Percentiles rank a stretch among this genome's conserved stretches.
phyloP scores from a whole-genome alignment of 2,113 vertebrate genomes.

The Grammatotria lemairii region DNA sequence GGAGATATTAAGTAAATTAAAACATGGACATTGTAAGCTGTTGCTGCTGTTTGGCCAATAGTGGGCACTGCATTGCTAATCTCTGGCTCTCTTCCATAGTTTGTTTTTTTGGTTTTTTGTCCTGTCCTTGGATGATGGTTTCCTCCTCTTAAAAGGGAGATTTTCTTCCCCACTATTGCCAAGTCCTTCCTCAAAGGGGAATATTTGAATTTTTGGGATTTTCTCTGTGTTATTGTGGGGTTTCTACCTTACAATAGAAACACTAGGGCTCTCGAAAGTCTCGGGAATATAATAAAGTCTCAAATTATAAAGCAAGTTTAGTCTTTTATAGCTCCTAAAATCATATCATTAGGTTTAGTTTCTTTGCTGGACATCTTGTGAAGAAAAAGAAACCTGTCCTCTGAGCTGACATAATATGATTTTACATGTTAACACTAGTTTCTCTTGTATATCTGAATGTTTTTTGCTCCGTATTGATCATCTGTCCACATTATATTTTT shows the following conservation, averaged over 20 bases:
- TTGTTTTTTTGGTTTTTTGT: not conserved
- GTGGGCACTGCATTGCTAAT: accelerated
- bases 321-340: not conserved
- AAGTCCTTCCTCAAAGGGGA: not conserved
- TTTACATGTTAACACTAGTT: not conserved
- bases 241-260: not conserved
- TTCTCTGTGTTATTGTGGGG: not conserved
- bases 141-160: not conserved
- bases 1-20: not conserved
- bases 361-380: not conserved
- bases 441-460: not conserved
- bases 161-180: not conserved
- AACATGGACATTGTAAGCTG: accelerated
- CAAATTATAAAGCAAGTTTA: not conserved
- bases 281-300: accelerated
- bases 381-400: not conserved
- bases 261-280: accelerated
- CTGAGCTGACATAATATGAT: accelerated
- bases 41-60: not conserved
- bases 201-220: not conserved
- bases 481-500: not conserved
- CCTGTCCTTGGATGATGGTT: not conserved
- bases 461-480: not conserved
- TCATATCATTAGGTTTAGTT: not conserved
- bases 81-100: not conserved